Evolutionary conservation across 1,140 invertebrate species (phyloP).

Genomic region (Cephus cinctus): DNA sequence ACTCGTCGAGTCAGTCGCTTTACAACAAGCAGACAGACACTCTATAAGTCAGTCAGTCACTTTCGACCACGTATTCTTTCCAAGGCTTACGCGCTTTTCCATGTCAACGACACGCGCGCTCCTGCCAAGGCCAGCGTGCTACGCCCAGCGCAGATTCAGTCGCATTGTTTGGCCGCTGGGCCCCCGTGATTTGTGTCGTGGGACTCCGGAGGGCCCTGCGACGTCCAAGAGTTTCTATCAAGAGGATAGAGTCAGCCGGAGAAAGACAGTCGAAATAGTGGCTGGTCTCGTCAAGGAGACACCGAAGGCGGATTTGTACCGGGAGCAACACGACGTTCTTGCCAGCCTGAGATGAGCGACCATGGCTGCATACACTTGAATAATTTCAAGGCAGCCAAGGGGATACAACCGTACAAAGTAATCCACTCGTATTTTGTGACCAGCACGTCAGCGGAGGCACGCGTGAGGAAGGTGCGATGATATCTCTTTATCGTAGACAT

Average conservation of each 20-base stretch:
- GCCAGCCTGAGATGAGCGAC: conserved; percentile 62
- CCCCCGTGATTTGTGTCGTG: too few relatives aligned
- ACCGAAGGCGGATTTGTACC: not conserved
- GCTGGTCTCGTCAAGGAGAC: not conserved
- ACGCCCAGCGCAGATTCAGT: conserved; percentile 28
- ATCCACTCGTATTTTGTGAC: conserved; percentile 66
- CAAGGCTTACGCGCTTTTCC: conserved; percentile 40
- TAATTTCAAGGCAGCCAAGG: conserved; percentile 75
- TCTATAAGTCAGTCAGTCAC: too few relatives aligned
- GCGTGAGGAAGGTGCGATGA: conserved; percentile 60
- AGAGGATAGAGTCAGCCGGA: too few relatives aligned
- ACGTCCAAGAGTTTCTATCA: too few relatives aligned
- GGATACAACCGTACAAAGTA: conserved; percentile 70
- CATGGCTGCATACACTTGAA: conserved; percentile 74
- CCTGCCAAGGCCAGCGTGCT: conserved; percentile 42
- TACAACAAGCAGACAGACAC: too few relatives aligned
- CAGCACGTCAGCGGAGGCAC: conserved; percentile 60
- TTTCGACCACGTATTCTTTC: conserved; percentile 11
- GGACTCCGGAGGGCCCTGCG: too few relatives aligned
- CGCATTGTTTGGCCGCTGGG: not conserved
- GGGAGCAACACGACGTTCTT: conserved; percentile 19
- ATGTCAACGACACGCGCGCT: conserved; percentile 48
- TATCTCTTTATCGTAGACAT: too few relatives aligned
- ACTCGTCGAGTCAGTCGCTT: too few relatives aligned
- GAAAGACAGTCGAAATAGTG: too few relatives aligned